Evolutionary conservation across 1,140 invertebrate genomes (phyloP), one percentile per base, ranked within the genome.

Genomic region (Drosophila nebulosa): DNA sequence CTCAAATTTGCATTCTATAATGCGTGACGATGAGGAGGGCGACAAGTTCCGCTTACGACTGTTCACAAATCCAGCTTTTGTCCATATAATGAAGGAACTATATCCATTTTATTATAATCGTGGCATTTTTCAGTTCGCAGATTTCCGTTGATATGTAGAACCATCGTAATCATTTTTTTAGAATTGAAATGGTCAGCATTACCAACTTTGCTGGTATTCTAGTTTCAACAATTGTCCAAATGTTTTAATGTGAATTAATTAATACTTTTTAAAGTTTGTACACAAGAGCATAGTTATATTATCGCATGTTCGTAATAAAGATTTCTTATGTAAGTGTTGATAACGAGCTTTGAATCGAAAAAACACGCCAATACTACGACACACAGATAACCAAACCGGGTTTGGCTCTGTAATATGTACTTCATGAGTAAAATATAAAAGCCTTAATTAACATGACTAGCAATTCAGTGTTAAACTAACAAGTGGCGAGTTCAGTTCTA

Each of bases 51-150:
- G 75, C 0, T 5, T 60, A 12, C 64, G 61, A 1, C 9, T 75
- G 0, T 69, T 57, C 6, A 62, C 76, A 36, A 64, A 78, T 64
- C 53, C 75, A 1, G 12, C 7, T 1, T 78, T 69, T 62, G 32
- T 27, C 0, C 6, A 32, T 5, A 55, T 73, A 0, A 78, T 78
- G 64, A 64, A 21, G 26, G 57, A 78, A 9, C 32, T 78, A 3
- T 78, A 78, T 58, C 76, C 76, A 1, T 74, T 78, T n/a, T 78
- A 36, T 12, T 62, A 65, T 21, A 69, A 78, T 30, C 64, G 76
- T 0, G 75, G 76, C 1, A 59, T 78, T 0, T 74, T 78, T 36
- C 32, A 65, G 14, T 69, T 78, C 18, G 35, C 9, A 3, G 75
- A 79, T 36, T 79, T 57, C 5, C 3, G 55, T 3, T 60, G 59